phyloP scores from a whole-genome alignment of 2,888 invertebrate species.

The Alcis repandata region DNA sequence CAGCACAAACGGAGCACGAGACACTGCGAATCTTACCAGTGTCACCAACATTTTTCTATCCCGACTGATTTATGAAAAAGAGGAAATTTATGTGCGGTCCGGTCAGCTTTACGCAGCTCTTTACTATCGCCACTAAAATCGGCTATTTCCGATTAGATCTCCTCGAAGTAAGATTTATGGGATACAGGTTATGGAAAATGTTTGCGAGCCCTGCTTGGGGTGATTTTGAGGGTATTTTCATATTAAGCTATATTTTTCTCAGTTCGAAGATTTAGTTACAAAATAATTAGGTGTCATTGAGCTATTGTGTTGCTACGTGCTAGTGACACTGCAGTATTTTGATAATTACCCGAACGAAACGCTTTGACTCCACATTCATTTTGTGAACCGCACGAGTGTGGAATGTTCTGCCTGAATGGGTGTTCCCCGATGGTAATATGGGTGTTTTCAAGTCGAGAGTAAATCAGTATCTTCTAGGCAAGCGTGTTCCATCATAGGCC shows the following conservation, averaged over 20 bases:
- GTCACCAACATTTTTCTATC: conserved; percentile 54
- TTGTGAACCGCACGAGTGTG: too few relatives aligned
- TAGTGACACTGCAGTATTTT: too few relatives aligned
- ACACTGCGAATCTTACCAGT: conserved; percentile 60
- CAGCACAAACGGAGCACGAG: conserved; percentile 48
- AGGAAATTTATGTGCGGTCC: conserved; percentile 59
- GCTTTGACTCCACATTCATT: too few relatives aligned
- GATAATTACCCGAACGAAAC: too few relatives aligned
- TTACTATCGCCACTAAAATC: conserved; percentile 55
- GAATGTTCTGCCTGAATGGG: too few relatives aligned
- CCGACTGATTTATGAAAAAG: conserved; percentile 64
- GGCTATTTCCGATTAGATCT: conserved; percentile 54
- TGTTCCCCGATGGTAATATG: too few relatives aligned
- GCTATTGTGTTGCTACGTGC: too few relatives aligned
- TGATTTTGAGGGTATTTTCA: conserved; percentile 5
- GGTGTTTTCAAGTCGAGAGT: too few relatives aligned
- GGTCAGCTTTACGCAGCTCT: conserved; percentile 59
- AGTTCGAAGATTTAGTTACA: too few relatives aligned
- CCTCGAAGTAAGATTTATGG: conserved; percentile 46
- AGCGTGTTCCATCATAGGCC: too few relatives aligned
- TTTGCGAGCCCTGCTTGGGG: conserved; percentile 34
- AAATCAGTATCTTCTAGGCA: too few relatives aligned
- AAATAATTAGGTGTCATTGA: too few relatives aligned
- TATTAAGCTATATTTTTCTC: neutral
- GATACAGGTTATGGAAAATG: conserved; percentile 49